phyloP scores from a whole-genome alignment of 2,888 invertebrate genomes.

The Cephus nigrinus region DNA sequence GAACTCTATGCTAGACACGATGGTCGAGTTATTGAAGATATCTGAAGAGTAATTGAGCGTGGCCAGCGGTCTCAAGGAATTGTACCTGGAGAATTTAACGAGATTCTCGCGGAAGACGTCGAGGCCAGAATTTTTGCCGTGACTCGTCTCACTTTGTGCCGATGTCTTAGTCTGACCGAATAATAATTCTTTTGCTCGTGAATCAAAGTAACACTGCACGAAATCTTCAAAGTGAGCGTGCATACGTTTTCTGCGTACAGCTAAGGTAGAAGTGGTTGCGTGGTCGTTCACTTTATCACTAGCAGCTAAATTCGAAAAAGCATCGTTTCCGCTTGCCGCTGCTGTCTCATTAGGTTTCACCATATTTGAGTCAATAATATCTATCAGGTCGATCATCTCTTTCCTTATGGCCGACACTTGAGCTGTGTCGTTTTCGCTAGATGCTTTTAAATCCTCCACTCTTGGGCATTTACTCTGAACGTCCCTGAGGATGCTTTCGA shows the following conservation, averaged over 20 bases:
- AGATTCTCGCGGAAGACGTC: conserved; percentile 87
- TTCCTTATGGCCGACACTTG: conserved; percentile 70
- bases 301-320: conserved; percentile 40
- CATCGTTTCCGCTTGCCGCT: conserved; percentile 25
- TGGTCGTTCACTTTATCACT: conserved; percentile 44
- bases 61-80: conserved; percentile 82
- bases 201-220: conserved; percentile 86
- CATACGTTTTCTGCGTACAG: conserved; percentile 79
- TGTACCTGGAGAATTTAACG: conserved; percentile 85
- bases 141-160: conserved; percentile 44
- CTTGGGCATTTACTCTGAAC: conserved; percentile 72
- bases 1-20: conserved; percentile 93
- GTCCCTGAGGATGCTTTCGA: conserved; percentile 74
- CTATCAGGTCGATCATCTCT: conserved; percentile 71
- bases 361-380: conserved; percentile 69
- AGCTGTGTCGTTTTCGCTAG: conserved; percentile 67
- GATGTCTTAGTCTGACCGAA: conserved; percentile 67
- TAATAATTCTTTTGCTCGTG: conserved; percentile 79
- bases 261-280: conserved; percentile 68
- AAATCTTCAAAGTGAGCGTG: conserved; percentile 91
- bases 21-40: conserved; percentile 86
- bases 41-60: conserved; percentile 92
- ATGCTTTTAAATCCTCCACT: conserved; percentile 69
- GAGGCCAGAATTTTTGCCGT: conserved; percentile 69
- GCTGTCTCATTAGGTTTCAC: conserved; percentile 51